phyloP scores from a whole-genome alignment of 2,888 invertebrate species.

The Calliphora vomitoria region DNA sequence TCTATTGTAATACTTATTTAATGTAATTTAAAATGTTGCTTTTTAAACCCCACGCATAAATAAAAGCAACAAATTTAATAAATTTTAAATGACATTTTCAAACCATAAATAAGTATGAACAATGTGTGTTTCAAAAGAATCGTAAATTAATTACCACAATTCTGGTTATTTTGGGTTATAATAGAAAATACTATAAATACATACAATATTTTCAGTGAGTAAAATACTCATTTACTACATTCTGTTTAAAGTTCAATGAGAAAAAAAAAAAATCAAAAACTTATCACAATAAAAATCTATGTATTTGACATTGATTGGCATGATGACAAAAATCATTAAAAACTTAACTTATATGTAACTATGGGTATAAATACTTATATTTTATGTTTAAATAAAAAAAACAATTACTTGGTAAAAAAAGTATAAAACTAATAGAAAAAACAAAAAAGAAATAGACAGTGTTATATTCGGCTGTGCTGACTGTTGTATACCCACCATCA shows the following conservation, averaged over 20 bases:
- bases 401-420: neutral
- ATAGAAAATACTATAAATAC: constrained; percentile 4
- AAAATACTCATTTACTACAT: neutral
- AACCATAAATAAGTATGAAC: neutral
- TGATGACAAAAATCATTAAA: constrained; percentile 14
- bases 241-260: neutral
- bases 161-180: neutral
- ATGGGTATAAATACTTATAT: no score
- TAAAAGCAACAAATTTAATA: constrained; percentile 23
- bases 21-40: neutral
- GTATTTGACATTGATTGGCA: constrained; percentile 51
- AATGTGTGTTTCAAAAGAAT: neutral
- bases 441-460: no score
- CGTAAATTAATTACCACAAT: constrained; percentile 23
- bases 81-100: constrained; percentile 24
- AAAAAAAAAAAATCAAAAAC: neutral
- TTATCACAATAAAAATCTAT: constrained; percentile 16
- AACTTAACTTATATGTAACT: neutral
- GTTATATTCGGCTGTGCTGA: no score
- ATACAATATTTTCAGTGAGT: neutral
- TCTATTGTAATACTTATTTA: neutral
- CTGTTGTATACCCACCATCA: no score
- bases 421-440: neutral
- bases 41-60: neutral
- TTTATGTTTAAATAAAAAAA: constrained; percentile 13